These are phyloP conservation scores for Petrolisthes cinctipes DNA, from an alignment of 2,888 invertebrate genomes.

Conservation along the genomic window DNA sequence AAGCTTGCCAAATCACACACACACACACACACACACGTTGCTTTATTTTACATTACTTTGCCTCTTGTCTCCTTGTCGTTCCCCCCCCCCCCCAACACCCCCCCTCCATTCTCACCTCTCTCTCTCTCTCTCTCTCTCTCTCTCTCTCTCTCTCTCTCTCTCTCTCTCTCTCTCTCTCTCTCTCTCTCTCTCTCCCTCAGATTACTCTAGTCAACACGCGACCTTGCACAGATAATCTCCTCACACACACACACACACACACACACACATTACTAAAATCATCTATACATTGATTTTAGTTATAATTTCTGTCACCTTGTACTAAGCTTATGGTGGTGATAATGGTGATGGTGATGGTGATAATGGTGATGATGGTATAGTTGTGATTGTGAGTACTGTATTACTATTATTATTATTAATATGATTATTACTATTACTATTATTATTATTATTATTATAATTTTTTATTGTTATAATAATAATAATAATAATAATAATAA, in stretches of 20 bases:
- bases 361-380: too few relatives aligned
- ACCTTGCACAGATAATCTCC: not conserved
- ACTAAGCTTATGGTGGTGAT: too few relatives aligned
- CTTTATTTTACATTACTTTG: not conserved
- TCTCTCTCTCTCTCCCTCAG: not conserved
- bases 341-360: too few relatives aligned
- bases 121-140: not conserved
- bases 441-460: not conserved
- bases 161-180: constrained; percentile 6
- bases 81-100: not conserved
- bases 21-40: not conserved
- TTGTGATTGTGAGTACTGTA: too few relatives aligned
- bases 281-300: not conserved
- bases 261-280: not conserved
- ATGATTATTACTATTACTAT: not conserved
- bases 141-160: constrained; percentile 1
- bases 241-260: not conserved
- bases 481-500: constrained; percentile 1
- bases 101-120: not conserved
- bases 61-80: not conserved
- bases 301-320: too few relatives aligned
- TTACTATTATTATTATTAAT: too few relatives aligned
- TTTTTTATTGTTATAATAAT: not conserved
- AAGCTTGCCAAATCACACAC: not conserved
- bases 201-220: not conserved